Conservation (phyloP, 2,888 invertebrate genomes). For the Cerastoderma edule region DNA sequence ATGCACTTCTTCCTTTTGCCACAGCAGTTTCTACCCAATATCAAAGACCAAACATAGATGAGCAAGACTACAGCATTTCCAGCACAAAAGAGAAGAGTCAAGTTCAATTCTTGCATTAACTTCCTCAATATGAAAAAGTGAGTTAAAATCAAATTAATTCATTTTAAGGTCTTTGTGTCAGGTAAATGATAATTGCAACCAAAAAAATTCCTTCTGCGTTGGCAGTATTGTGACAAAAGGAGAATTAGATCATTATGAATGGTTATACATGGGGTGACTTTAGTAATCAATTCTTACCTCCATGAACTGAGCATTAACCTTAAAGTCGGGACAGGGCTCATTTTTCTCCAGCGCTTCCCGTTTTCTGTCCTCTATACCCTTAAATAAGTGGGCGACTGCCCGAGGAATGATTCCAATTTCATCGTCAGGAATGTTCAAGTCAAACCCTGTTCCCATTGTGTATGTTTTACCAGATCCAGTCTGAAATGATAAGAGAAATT, state of each 20-base stretch:
- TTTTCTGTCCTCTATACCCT: constrained; percentile 86
- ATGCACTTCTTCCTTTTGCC: constrained; percentile 5
- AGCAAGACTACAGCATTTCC: too few relatives aligned
- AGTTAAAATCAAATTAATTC: too few relatives aligned
- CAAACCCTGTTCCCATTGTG: constrained; percentile 99
- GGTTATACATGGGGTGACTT: too few relatives aligned
- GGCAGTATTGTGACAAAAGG: too few relatives aligned
- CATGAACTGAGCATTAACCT: constrained; percentile 95
- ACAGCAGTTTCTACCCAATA: neutral
- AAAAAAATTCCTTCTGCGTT: too few relatives aligned
- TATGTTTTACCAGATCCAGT: constrained; percentile 99
- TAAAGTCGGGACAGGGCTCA: constrained; percentile 89
- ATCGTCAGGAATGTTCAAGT: constrained; percentile 86
- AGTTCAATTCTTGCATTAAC: too few relatives aligned
- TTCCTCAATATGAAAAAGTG: too few relatives aligned
- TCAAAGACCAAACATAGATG: too few relatives aligned
- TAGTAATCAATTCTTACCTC: constrained; percentile 81
- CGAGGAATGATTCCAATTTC: constrained; percentile 96
- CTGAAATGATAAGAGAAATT: constrained; percentile 84
- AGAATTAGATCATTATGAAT: too few relatives aligned
- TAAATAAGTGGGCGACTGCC: constrained; percentile 96
- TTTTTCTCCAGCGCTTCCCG: constrained; percentile 87
- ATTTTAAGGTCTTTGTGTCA: too few relatives aligned
- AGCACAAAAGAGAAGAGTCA: too few relatives aligned
- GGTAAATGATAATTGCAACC: too few relatives aligned